phyloP scores from a whole-genome alignment of 2,797 vertebrate genomes.

The Phoebastria nigripes region DNA sequence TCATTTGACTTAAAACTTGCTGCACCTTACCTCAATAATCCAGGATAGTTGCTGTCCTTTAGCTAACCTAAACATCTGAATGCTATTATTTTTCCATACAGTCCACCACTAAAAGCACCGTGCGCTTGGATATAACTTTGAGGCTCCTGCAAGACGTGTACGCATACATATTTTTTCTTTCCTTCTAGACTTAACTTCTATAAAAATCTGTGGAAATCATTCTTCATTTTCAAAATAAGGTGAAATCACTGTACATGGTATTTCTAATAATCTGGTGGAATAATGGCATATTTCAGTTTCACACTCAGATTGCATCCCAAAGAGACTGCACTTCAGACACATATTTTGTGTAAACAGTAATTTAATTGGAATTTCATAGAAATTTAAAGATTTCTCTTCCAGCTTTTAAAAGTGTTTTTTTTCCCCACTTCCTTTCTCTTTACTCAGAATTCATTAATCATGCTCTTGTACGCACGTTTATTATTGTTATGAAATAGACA shows the following conservation, averaged over 20 bases:
- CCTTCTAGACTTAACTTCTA: background rate
- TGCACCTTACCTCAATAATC: background rate
- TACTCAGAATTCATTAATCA: background rate
- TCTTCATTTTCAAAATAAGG: background rate
- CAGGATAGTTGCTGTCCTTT: background rate
- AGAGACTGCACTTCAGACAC: background rate
- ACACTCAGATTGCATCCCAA: background rate
- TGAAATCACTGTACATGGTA: background rate
- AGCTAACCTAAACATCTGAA: background rate
- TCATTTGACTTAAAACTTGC: constrained; percentile 45
- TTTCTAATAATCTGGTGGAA: background rate
- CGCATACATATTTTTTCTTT: background rate
- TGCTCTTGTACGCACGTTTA: background rate
- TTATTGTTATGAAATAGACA: background rate
- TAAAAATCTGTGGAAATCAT: background rate
- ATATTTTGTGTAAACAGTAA: background rate
- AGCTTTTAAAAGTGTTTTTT: background rate
- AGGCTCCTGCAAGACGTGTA: background rate
- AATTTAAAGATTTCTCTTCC: background rate
- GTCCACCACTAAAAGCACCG: background rate
- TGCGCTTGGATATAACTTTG: background rate
- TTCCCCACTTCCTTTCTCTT: background rate
- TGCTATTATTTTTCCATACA: background rate
- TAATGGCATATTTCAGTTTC: background rate
- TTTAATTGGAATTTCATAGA: background rate